These are phyloP conservation scores for Sebastes kiyomatsui DNA, from an alignment of 2,797 vertebrate species.

Conservation along the genomic window DNA sequence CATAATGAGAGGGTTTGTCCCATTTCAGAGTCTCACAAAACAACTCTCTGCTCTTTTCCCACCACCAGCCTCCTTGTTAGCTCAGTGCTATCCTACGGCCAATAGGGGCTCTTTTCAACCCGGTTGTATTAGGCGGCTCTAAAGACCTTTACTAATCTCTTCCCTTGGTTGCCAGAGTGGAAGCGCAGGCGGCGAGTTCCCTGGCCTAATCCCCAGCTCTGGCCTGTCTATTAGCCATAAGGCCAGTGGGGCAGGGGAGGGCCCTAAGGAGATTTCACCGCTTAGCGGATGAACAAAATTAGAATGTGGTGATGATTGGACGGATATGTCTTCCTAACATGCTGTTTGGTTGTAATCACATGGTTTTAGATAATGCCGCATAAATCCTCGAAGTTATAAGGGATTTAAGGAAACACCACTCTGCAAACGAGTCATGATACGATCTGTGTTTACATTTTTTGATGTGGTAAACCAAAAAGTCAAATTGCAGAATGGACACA, in stretches of 20 bases:
- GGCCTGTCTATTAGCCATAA: conserved; percentile 75
- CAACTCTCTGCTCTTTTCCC: conserved; percentile 53
- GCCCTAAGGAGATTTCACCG: conserved; percentile 83
- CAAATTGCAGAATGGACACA: neutral
- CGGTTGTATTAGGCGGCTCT: conserved; percentile 38
- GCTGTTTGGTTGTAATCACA: conserved; percentile 68
- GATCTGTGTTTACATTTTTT: neutral
- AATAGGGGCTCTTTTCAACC: conserved; percentile 49
- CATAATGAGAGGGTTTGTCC: conserved; percentile 19
- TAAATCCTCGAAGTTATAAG: conserved; percentile 46
- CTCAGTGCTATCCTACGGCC: conserved; percentile 11
- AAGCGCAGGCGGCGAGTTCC: conserved; percentile 56
- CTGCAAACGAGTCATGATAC: neutral
- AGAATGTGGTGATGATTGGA: conserved; percentile 84
- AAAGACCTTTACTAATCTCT: conserved; percentile 68
- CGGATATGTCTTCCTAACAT: conserved; percentile 62
- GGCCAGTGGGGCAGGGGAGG: conserved; percentile 77
- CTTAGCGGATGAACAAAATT: conserved; percentile 91
- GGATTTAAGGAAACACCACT: conserved; percentile 23
- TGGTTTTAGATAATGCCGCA: conserved; percentile 45
- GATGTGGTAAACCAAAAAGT: neutral
- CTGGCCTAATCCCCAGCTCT: conserved; percentile 71
- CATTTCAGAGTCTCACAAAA: conserved; percentile 15
- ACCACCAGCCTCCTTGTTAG: conserved; percentile 36
- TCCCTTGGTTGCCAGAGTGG: conserved; percentile 53